A percentile compares a stretch with the other conserved stretches of the same genome.
These are phyloP conservation scores for Cremastobaeus sp. DNA, from an alignment of 2,888 invertebrate genomes.

Conservation along the genomic window DNA sequence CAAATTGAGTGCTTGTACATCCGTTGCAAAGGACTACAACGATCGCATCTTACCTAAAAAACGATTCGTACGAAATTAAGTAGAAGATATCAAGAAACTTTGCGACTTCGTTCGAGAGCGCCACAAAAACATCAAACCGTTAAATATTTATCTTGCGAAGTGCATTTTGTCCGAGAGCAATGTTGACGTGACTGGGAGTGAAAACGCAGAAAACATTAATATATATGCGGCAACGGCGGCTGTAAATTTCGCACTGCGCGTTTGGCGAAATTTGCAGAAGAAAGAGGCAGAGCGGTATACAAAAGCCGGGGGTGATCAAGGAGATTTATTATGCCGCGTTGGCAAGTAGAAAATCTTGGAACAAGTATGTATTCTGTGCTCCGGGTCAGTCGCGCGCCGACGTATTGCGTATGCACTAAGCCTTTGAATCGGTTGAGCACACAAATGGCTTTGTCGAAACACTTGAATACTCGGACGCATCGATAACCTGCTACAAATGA, in stretches of 20 bases:
- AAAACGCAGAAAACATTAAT: conserved; percentile 11
- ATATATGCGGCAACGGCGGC: background rate
- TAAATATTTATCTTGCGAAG: too few relatives aligned
- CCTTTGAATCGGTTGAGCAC: conserved; percentile 65
- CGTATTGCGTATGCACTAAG: conserved; percentile 46
- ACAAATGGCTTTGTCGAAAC: conserved; percentile 61
- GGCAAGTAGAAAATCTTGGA: conserved; percentile 41
- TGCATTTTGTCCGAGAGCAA: background rate
- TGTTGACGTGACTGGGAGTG: background rate
- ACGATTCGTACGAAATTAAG: too few relatives aligned
- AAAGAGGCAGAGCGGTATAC: conserved; percentile 13
- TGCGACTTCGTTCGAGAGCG: too few relatives aligned
- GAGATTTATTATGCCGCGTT: conserved; percentile 23
- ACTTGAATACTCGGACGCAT: conserved; percentile 50
- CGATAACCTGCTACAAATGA: conserved; percentile 50
- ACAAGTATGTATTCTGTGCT: conserved; percentile 30
- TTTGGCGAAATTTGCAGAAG: conserved; percentile 29
- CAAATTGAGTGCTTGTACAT: too few relatives aligned
- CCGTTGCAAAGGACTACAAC: too few relatives aligned
- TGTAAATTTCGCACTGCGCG: conserved; percentile 14
- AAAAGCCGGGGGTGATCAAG: conserved; percentile 36
- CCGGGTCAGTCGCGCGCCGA: conserved; percentile 31
- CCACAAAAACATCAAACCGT: too few relatives aligned
- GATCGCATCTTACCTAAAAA: too few relatives aligned
- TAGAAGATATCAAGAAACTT: too few relatives aligned